phyloP scores from a whole-genome alignment of 2,888 invertebrate genomes.

The Kryphioiulus occultus region DNA sequence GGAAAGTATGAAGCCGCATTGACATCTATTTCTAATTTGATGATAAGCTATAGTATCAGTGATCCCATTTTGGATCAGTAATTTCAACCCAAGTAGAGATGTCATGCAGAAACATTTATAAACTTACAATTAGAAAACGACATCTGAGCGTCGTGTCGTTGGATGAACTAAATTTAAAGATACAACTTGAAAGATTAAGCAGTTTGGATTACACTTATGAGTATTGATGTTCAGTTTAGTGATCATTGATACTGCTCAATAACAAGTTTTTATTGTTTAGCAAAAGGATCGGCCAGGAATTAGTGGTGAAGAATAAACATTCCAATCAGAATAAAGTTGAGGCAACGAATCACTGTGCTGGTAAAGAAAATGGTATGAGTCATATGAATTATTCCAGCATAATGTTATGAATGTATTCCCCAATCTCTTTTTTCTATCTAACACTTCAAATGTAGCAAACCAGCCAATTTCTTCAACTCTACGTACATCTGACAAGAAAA shows the following conservation, averaged over 20 bases:
- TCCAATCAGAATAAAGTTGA: neutral
- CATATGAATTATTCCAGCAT: neutral
- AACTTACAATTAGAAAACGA: no score
- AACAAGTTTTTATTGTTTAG: neutral
- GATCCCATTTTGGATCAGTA: no score
- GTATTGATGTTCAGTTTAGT: no score
- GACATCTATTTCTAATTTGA: no score
- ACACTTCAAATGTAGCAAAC: neutral
- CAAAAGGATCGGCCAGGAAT: neutral
- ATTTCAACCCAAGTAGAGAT: no score
- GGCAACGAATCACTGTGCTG: neutral
- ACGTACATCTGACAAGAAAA: neutral
- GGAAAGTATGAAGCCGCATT: no score
- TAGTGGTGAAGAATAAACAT: neutral
- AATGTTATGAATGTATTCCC: neutral
- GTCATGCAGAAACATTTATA: no score
- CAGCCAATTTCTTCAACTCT: neutral
- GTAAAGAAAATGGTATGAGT: neutral
- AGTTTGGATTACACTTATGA: no score
- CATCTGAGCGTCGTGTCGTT: no score
- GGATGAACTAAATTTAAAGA: no score
- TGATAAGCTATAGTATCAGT: no score
- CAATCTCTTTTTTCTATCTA: neutral
- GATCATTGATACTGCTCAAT: neutral
- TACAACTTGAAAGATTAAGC: no score